Evolutionary conservation across 2,113 vertebrate species (phyloP), one percentile per base, ranked within the genome.

Genomic region (Abramis brama): DNA sequence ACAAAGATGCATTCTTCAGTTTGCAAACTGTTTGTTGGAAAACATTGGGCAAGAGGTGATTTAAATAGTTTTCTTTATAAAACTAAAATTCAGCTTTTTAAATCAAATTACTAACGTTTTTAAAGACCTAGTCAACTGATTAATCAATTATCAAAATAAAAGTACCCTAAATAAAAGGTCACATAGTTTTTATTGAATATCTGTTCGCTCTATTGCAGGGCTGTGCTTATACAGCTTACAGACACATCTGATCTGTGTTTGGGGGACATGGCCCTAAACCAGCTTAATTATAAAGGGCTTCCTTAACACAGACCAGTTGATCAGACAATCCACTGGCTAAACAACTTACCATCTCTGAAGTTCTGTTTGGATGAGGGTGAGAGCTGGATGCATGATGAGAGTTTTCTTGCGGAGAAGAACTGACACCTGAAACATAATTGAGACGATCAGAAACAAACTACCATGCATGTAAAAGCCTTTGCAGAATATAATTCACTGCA

Each of bases 391-490:
- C 96, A 94, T 97, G 97, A 95, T 98, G 96, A 91, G 96, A 96
- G 94, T 97, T 97, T 95, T 99, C 98, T 93, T 99, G 97, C 93
- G 98, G 98, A 96, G 98, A 99, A 93, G 96, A 95, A 93, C 96
- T 98, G 96, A 97, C 98, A 95, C 97, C 98, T 99, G 91, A 88
- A 71, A 92, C 57, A 43, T 71, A 71, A 78, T 43, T 17, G n/a
- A 79, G 23, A 79, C 0, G 19, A 27, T 66, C 47, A 80, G 50
- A 43, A 45, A 57, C 55, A 60, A 27, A 71, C 25, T 30, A 17
- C 1, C 3, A 68, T 1, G 8, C 25, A 55, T 7, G 13, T 76
- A 4, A 76, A 47, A 59, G n/a, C 23, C 9, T 39, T 50, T 62
- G 27, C 25, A 4, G 21, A 45, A 36, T 4, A 21, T 11, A 55